Conservation (phyloP, 2,888 invertebrate genomes). For the Dermolepida albohirtum region DNA sequence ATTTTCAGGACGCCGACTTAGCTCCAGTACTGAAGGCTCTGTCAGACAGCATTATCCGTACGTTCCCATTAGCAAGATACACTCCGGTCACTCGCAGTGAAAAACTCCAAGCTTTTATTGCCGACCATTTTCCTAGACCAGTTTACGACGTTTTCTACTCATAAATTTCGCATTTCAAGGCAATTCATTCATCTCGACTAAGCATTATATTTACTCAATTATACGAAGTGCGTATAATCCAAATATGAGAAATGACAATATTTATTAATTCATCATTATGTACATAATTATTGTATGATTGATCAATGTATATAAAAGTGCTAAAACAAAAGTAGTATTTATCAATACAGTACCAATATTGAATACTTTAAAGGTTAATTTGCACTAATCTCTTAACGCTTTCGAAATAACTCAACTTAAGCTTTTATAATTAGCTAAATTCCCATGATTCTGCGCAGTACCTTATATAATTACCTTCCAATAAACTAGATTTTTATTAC, state of each 20-base stretch:
- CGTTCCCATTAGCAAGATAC: constrained; percentile 86
- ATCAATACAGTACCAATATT: no score
- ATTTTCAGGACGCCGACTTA: constrained; percentile 77
- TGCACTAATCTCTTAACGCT: no score
- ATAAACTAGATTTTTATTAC: no score
- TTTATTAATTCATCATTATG: no score
- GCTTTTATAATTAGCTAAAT: no score
- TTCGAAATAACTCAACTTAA: no score
- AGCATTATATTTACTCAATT: constrained; percentile 11
- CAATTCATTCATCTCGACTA: constrained; percentile 14
- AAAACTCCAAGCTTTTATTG: constrained; percentile 82
- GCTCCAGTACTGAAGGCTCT: constrained; percentile 81
- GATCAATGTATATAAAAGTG: background rate
- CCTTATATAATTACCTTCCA: no score
- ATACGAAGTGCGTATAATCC: constrained; percentile 6
- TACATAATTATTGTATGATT: background rate
- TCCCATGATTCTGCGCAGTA: no score
- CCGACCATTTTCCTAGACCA: constrained; percentile 84
- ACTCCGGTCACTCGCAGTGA: constrained; percentile 84
- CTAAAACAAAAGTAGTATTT: no score
- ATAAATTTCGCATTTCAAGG: constrained; percentile 46
- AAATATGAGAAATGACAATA: constrained; percentile 9
- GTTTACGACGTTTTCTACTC: constrained; percentile 83
- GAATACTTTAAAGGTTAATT: no score
- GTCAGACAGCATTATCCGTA: constrained; percentile 81